Evolutionary conservation across 2,888 invertebrate species (phyloP).

Genomic region (Caenorhabditis sp.): DNA sequence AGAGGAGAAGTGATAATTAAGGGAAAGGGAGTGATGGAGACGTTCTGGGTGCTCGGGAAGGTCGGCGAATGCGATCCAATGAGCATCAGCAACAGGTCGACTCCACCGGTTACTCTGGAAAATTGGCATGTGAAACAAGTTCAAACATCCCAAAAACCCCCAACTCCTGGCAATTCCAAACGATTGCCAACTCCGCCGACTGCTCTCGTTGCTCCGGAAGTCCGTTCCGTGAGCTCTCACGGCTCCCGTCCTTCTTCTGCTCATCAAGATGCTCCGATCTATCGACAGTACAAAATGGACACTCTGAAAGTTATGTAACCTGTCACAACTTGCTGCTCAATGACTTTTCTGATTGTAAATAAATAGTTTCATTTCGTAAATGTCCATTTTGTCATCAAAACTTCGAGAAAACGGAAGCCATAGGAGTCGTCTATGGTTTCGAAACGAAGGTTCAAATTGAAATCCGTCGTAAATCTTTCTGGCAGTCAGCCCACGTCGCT

Average conservation of each 20-base stretch:
- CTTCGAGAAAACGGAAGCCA: slow-evolving; percentile 15
- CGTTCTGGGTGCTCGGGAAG: slow-evolving; percentile 53
- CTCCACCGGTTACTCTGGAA: slow-evolving; percentile 29
- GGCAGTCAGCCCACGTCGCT: slow-evolving; percentile 13
- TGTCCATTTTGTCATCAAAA: background rate
- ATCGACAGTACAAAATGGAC: slow-evolving; percentile 39
- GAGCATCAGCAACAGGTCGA: slow-evolving; percentile 13
- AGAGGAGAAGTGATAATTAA: slow-evolving; percentile 74
- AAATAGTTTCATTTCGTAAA: background rate
- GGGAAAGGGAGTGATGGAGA: slow-evolving; percentile 61
- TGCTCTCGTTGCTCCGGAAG: background rate
- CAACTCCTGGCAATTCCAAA: background rate
- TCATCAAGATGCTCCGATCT: background rate
- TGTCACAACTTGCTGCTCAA: too few species aligned
- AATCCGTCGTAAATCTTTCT: background rate
- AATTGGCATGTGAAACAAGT: background rate
- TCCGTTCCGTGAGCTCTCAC: slow-evolving; percentile 27
- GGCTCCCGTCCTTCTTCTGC: slow-evolving; percentile 6
- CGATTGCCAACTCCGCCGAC: background rate
- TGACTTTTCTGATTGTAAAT: background rate
- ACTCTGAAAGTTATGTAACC: slow-evolving; percentile 19
- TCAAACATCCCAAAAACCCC: background rate
- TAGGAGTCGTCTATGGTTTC: slow-evolving; percentile 26
- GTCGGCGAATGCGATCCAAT: slow-evolving; percentile 15
- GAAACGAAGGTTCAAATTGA: slow-evolving; percentile 35